Evolutionary conservation across 2,888 invertebrate species (phyloP), one percentile per base, ranked within the genome.

Genomic region (Aquatica leii): DNA sequence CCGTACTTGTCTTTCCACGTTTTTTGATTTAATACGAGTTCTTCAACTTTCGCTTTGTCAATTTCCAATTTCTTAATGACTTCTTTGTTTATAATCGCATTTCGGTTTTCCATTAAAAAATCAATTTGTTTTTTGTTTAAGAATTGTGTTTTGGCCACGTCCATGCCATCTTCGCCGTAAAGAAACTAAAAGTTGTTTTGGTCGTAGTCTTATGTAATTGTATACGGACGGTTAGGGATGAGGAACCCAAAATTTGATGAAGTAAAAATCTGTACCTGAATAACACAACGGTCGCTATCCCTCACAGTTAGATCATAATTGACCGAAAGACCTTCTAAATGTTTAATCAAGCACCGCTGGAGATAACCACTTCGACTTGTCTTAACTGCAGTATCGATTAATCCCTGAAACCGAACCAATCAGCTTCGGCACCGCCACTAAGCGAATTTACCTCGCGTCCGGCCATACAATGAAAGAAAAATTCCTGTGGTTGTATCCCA

Each of bases 401-500:
- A 87, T 85, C 99, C 95, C 90, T 91, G 74, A 59, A 77, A 69
- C 65, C 65, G 20, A 62, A 49, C 55, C 2, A 8, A 14, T 24
- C 1, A 46, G 14, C 8, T 20, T 5, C 11, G 17, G 12, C 6
- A 1, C 15, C 9, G 14, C 6, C 18, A 41, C 20, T 9, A 15
- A 43, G 20, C 24, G 54, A 17, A 68, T 78, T 76, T 79, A 90
- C 95, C 87, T 99, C 99, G 81, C 99, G 88, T 58, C 99, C 99
- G 57, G 99, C 99, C 98, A 99, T 99, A 78, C 98, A 98, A 86
- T 99, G 98, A 83, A 98, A 98, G 84, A 97, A 99, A 80, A 97
- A 97, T 78, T 99, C 98, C 82, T 97, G 97, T 0, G 98, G 97
- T 76, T 93, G 89, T 72, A 99, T 95, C n/a, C 99, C 99, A 0